Conservation (phyloP, 2,888 invertebrate species). For the Tanytarsus gracilentus region DNA sequence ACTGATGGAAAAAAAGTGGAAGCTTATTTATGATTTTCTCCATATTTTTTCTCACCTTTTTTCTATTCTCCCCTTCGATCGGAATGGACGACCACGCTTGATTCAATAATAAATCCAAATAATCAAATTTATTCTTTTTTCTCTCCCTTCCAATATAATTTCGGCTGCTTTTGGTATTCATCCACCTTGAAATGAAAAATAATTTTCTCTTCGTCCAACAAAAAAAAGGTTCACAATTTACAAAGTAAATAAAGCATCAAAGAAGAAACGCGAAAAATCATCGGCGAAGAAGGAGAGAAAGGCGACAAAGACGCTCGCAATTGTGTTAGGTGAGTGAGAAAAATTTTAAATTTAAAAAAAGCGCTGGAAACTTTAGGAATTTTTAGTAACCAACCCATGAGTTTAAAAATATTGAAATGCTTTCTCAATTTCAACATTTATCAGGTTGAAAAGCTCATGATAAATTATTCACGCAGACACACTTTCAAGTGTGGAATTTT, state of each 20-base stretch:
- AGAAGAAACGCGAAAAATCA: constrained; percentile 89
- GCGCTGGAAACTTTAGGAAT: background rate
- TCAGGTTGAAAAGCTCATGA: too few species aligned
- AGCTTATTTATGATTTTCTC: too few species aligned
- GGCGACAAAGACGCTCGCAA: constrained; percentile 96
- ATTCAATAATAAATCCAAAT: constrained; percentile 21
- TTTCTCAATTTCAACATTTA: too few species aligned
- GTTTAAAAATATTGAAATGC: too few species aligned
- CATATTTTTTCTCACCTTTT: too few species aligned
- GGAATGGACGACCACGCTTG: too few species aligned
- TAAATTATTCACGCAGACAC: too few species aligned
- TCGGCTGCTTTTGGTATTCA: background rate
- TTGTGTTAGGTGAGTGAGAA: constrained; percentile 80
- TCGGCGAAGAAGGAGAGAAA: constrained; percentile 92
- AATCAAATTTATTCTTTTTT: constrained; percentile 18
- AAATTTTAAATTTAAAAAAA: too few species aligned
- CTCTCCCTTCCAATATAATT: background rate
- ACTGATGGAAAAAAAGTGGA: too few species aligned
- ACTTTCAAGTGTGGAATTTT: too few species aligned
- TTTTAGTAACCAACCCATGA: too few species aligned
- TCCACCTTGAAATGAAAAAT: background rate
- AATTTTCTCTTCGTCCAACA: background rate
- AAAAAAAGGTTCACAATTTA: constrained; percentile 76
- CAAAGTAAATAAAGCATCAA: constrained; percentile 88
- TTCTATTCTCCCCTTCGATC: too few species aligned